Base-by-base conservation (phyloP, 1,140 invertebrate species). In the Pemphigus obesinymphae region DNA sequence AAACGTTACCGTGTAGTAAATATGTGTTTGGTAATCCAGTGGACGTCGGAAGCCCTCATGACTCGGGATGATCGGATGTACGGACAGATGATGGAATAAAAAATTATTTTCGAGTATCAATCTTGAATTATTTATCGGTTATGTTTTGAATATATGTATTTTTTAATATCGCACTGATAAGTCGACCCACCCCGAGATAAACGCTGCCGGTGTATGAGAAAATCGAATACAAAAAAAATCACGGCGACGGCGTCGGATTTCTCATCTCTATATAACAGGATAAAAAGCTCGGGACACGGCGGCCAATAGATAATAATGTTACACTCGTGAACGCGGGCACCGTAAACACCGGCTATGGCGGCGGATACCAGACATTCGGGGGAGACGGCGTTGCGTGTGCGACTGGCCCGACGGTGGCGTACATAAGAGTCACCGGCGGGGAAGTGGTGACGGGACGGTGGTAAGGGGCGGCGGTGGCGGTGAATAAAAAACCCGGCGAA, bases 381-480 rank as follows among this genome's bases (percentile, higher is more conserved):
- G 76, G 37, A 63, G 76, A 80, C 76, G 76, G 23, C 76, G 53
- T 55, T 80, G 55, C 55, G 55, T 80, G 76, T 80, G 53, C 76
- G 76, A 80, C 76, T 80, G 76, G 53, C 26, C 50, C 31, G 63
- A n/a, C 31, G 76, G 20, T 55, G 76, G 37, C 37, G 55, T 45
- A 61, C 53, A 61, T 63, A 43, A 80, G 26, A 63, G 43, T 45
- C 76, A 23, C 29, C 75, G 55, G 75, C 0, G n/a, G 53, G 3
- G 6, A 7, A 31, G 37, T 15, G 17, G 23, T 34, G 48, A 20
- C 3, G 75, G 34, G 34, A 17, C 10, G 50, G 48, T 34, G 50
- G 53, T 61, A 37, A 40, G 50, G 45, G 73, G 50, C 50, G 31
- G n/a, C n/a, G 48, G 50, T 13, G 43, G 43, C 43, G 43, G 43